These are phyloP conservation scores for Cygnus atratus DNA, from an alignment of 2,113 vertebrate genomes.

Conservation along the genomic window DNA sequence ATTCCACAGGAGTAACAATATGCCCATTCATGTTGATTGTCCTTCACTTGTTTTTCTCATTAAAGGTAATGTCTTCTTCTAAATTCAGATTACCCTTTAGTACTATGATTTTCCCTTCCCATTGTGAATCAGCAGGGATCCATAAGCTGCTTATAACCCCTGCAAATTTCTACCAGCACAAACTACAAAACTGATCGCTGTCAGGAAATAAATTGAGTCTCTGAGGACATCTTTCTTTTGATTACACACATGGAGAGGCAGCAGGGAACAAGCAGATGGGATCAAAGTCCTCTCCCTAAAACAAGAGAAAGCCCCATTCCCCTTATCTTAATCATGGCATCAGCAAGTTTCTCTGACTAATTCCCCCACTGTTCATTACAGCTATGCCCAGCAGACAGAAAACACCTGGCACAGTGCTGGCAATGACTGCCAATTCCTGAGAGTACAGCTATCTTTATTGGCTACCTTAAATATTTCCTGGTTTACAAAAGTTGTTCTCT, in stretches of 20 bases:
- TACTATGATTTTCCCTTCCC: not conserved
- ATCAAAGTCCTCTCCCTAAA: not conserved
- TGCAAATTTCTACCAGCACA: not conserved
- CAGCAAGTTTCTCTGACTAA: not conserved
- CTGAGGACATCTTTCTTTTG: not conserved
- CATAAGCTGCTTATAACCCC: not conserved
- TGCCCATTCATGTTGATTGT: not conserved
- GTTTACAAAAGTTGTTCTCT: not conserved
- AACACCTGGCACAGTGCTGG: not conserved
- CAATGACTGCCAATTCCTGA: not conserved
- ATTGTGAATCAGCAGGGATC: not conserved
- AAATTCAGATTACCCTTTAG: not conserved
- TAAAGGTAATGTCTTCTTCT: not conserved
- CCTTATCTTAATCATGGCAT: not conserved
- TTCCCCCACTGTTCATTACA: not conserved
- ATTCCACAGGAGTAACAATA: not conserved
- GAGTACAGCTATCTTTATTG: not conserved
- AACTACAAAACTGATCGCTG: not conserved
- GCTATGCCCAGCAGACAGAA: not conserved
- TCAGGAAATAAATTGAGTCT: not conserved
- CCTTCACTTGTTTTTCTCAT: not conserved
- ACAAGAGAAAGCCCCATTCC: not conserved
- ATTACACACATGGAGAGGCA: not conserved
- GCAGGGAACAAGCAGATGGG: not conserved
- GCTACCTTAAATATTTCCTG: not conserved